phyloP scores from a whole-genome alignment of 35 echinoderm and acorn worm genomes.

The Holothuria glaberrima region DNA sequence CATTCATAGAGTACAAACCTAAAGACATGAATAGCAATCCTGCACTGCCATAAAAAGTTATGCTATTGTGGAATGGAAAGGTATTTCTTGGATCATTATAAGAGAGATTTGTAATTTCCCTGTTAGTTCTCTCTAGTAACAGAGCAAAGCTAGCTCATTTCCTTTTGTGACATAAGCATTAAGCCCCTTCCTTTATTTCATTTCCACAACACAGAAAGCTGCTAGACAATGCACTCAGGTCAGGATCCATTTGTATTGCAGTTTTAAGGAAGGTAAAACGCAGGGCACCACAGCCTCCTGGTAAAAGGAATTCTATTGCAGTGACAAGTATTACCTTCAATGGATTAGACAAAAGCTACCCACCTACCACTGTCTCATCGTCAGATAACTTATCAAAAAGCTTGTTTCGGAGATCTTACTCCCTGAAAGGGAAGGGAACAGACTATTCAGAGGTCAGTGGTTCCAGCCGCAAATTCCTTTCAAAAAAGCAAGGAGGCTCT shows the following conservation, averaged over 20 bases:
- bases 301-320: constrained; percentile 35
- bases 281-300: constrained; percentile 14
- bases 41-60: too few species aligned
- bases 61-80: too few species aligned
- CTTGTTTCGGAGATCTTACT: constrained; percentile 26
- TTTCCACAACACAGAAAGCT: constrained; percentile 49
- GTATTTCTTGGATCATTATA: too few species aligned
- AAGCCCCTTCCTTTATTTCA: constrained; percentile 39
- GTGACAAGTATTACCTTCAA: background rate
- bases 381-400: background rate
- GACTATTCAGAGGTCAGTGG: constrained; percentile 7
- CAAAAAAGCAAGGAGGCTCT: constrained; percentile 32
- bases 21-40: too few species aligned
- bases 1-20: too few species aligned
- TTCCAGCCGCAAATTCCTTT: background rate
- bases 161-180: constrained; percentile 10
- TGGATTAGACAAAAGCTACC: background rate
- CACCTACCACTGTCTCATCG: background rate
- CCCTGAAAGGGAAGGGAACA: constrained; percentile 41
- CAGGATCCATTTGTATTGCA: constrained; percentile 43
- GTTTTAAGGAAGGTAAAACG: constrained; percentile 42
- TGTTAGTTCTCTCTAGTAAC: too few species aligned
- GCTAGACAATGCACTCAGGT: constrained; percentile 54
- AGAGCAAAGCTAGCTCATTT: background rate
- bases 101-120: too few species aligned